Percentiles rank a stretch among this genome's conserved stretches.
These are phyloP conservation scores for Mesochorus sp. DNA, from an alignment of 2,888 invertebrate genomes.

Conservation along the genomic window DNA sequence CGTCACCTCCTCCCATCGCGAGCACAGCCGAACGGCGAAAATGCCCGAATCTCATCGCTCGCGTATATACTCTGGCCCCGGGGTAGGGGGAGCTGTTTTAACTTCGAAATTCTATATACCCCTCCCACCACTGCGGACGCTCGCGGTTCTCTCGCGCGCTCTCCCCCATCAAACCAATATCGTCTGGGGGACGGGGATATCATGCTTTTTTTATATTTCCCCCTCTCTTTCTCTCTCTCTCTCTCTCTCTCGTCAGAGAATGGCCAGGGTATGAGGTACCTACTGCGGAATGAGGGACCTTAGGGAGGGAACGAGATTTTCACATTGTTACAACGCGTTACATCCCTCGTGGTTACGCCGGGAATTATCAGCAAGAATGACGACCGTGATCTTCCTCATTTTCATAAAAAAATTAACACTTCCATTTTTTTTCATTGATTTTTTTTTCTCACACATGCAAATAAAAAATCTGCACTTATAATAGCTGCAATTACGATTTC, in stretches of 20 bases:
- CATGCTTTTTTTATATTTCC: constrained; percentile 28
- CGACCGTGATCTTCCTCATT: neutral
- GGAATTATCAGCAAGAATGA: constrained; percentile 20
- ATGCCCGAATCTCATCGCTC: constrained; percentile 75
- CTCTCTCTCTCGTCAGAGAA: constrained; percentile 11
- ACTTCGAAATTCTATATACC: constrained; percentile 61
- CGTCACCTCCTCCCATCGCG: constrained; percentile 43
- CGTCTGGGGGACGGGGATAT: constrained; percentile 16
- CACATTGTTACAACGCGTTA: constrained; percentile 36
- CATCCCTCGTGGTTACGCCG: constrained; percentile 40
- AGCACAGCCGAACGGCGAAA: constrained; percentile 72
- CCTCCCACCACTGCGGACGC: constrained; percentile 37
- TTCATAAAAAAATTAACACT: constrained; percentile 5
- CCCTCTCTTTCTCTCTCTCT: constrained; percentile 1
- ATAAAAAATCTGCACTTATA: no score
- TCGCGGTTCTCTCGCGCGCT: constrained; percentile 43
- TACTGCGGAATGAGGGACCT: neutral
- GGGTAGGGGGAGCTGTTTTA: constrained; percentile 58
- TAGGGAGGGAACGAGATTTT: neutral
- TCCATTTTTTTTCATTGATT: constrained; percentile 46
- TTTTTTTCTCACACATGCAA: neutral
- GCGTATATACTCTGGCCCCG: constrained; percentile 8
- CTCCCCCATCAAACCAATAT: constrained; percentile 37
- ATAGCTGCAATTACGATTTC: no score
- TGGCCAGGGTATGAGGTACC: constrained; percentile 1